These are phyloP conservation scores for Bombus impatiens DNA, from an alignment of 1,140 invertebrate genomes.

Conservation along the genomic window DNA sequence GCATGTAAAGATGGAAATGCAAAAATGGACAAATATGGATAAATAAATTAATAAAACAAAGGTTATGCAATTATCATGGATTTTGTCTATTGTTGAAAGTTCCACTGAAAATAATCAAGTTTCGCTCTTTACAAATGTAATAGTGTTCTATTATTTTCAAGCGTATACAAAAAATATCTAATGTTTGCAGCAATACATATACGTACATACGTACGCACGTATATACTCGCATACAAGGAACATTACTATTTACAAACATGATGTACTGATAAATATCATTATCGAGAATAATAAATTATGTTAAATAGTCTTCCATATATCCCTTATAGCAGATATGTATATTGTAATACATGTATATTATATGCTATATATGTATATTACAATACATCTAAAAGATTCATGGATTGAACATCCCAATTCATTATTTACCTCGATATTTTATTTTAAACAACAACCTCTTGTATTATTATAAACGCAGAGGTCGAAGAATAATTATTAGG, in stretches of 20 bases:
- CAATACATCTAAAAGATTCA: not conserved
- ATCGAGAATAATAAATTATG: not conserved
- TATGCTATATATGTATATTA: not conserved
- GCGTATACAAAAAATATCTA: not conserved
- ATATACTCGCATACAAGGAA: not conserved
- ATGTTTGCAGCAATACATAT: not conserved
- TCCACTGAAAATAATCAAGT: not conserved
- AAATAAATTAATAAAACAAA: not conserved
- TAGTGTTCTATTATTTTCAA: not conserved
- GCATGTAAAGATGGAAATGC: not conserved
- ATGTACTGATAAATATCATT: not conserved
- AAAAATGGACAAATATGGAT: not conserved
- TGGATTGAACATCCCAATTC: not conserved
- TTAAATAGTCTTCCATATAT: conserved; percentile 23
- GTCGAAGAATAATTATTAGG: not conserved
- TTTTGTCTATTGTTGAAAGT: not conserved
- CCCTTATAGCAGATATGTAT: not conserved
- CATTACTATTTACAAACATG: conserved; percentile 11
- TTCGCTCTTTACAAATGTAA: not conserved
- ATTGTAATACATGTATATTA: not conserved
- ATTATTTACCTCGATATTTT: not conserved
- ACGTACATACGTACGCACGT: not conserved
- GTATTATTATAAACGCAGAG: not conserved
- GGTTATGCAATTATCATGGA: too few species aligned
- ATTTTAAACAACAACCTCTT: not conserved